These are phyloP conservation scores for Synanthedon vespiformis DNA, from an alignment of 2,888 invertebrate genomes.

Conservation along the genomic window DNA sequence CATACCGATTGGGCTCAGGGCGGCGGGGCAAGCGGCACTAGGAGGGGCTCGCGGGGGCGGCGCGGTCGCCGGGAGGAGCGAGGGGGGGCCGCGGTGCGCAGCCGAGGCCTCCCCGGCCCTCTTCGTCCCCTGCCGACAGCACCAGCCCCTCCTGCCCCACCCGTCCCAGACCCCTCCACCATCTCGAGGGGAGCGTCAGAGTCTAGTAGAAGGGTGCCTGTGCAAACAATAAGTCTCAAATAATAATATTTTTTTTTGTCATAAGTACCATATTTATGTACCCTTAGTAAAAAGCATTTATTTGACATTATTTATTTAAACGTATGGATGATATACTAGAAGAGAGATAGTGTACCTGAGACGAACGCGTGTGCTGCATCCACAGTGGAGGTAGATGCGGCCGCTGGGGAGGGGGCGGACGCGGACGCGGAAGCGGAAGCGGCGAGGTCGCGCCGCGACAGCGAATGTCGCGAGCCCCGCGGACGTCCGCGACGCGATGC, in stretches of 20 bases:
- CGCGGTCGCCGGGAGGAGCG: constrained; percentile 30
- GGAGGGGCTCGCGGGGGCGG: constrained; percentile 47
- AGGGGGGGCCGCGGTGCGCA: constrained; percentile 16
- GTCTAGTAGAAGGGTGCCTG: constrained; percentile 44
- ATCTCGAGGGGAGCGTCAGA: constrained; percentile 41
- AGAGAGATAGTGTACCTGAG: constrained; percentile 14
- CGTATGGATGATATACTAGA: not conserved
- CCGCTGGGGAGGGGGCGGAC: constrained; percentile 13
- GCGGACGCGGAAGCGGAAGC: constrained; percentile 26
- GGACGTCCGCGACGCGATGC: constrained; percentile 78
- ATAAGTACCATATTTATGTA: not conserved
- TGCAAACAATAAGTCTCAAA: not conserved
- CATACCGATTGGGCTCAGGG: constrained; percentile 11
- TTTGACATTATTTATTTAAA: not conserved
- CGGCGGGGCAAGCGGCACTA: constrained; percentile 68
- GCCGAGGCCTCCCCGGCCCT: constrained; percentile 36
- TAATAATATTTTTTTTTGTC: not conserved
- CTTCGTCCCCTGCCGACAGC: constrained; percentile 18
- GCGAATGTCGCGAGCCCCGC: constrained; percentile 74
- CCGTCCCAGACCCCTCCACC: constrained; percentile 8
- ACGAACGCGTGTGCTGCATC: constrained; percentile 6
- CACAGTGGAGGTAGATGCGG: constrained; percentile 18
- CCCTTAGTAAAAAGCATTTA: not conserved
- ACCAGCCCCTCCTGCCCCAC: constrained; percentile 10
- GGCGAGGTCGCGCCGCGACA: constrained; percentile 29